Base-by-base conservation (phyloP, 2,797 vertebrate species). In the Eulemur coronatus region DNA sequence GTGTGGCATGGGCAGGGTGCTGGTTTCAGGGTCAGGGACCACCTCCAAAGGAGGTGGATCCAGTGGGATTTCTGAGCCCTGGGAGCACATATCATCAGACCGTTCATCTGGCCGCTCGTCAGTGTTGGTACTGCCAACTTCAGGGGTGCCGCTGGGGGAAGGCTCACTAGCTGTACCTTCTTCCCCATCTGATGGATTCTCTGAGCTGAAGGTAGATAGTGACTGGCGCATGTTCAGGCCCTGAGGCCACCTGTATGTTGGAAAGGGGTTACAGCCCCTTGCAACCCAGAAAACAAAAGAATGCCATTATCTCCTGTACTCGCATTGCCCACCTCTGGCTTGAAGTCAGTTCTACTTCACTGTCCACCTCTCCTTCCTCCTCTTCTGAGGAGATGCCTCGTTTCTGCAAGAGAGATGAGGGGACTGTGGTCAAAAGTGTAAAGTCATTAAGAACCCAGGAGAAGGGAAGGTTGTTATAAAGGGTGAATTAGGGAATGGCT, bases 321-420 rank as follows among this genome's bases (percentile, higher is more conserved):
- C 17, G 4, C 4, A n/a, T 93, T 30, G 59, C 99, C 98, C 93
- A 99, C 99, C 99, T 99, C 97, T 99, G 99, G 99, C 99, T 99
- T 96, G 99, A 98, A 33, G 99, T 99, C 97, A 99, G 97, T 96
- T 99, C 99, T 92, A 99, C 99, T 97, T 99, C 99, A 89, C 99
- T 99, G 98, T 99, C 99, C 85, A 99, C 99, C 90, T 99, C 99
- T 10, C 99, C 99, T 93, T 99, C 99, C 96, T 99, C 99, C 76
- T 99, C 99, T 96, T 99, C 99, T 46, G 99, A 99, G 0, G 99
- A 99, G 91, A 99, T 98, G 4, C 99, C 99, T 82, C 99, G 99
- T 97, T 99, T 99, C 98, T 99, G 82, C 65, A 78, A 89, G 88
- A 80, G 43, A 89, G 48, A 84, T 0, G 28, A 93, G 61, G 55